Evolutionary conservation across 2,797 vertebrate species (phyloP).

Genomic region (Gymnothorax javanicus): DNA sequence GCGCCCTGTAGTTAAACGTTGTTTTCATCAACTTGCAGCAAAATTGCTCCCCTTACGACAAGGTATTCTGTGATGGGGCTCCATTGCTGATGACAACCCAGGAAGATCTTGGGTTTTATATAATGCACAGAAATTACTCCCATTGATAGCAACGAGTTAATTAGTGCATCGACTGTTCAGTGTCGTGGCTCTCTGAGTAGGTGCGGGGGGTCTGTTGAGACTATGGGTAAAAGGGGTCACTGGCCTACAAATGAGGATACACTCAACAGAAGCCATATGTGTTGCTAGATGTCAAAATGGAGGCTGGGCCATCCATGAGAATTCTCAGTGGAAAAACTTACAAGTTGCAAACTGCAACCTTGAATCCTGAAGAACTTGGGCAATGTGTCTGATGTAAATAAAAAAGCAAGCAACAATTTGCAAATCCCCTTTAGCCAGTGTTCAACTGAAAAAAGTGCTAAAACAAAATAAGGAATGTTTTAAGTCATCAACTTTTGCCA

Average conservation of each 20-base stretch:
- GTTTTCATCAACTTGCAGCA: conserved; percentile 61
- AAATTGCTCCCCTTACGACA: conserved; percentile 58
- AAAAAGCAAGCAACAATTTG: too few species aligned
- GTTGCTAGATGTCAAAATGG: neutral
- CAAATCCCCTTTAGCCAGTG: too few species aligned
- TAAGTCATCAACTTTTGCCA: too few species aligned
- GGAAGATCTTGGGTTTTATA: conserved; percentile 53
- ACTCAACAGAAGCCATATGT: conserved; percentile 14
- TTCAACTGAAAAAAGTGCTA: too few species aligned
- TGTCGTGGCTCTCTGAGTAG: conserved; percentile 39
- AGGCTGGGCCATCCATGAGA: neutral
- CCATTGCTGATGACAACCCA: conserved; percentile 57
- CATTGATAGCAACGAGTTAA: conserved; percentile 56
- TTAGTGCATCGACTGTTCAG: conserved; percentile 54
- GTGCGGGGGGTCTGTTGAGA: conserved; percentile 32
- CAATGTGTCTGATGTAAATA: too few species aligned
- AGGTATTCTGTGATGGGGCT: conserved; percentile 53
- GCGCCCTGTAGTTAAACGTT: conserved; percentile 50
- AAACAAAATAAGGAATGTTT: too few species aligned
- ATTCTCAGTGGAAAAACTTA: neutral
- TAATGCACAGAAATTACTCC: conserved; percentile 54
- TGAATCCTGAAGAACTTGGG: too few species aligned
- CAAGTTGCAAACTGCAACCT: too few species aligned
- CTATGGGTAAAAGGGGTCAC: conserved; percentile 33
- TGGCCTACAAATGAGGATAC: conserved; percentile 19